Evolutionary conservation across 2,797 vertebrate genomes (phyloP).

Genomic region (Sciaenops ocellatus): DNA sequence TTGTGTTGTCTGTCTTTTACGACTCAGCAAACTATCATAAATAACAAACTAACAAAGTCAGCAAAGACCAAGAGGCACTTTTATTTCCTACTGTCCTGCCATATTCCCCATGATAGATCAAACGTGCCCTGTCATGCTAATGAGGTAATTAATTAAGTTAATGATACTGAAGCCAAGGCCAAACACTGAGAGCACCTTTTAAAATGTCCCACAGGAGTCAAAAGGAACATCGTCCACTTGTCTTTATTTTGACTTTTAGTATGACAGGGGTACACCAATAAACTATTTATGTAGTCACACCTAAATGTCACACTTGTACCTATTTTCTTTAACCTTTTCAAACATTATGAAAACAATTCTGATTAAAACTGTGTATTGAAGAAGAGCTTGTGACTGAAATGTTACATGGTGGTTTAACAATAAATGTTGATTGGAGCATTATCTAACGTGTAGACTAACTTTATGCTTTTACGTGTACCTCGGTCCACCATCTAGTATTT

Average conservation of each 20-base stretch:
- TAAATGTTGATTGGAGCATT: too few species aligned
- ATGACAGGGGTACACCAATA: not conserved
- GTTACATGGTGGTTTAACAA: too few species aligned
- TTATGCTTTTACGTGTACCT: too few species aligned
- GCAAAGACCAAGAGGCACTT: conserved; percentile 23
- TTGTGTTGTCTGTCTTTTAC: conserved; percentile 7
- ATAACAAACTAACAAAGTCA: conserved; percentile 44
- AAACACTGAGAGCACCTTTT: conserved; percentile 21
- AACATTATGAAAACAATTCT: not conserved
- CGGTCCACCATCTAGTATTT: too few species aligned
- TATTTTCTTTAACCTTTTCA: not conserved
- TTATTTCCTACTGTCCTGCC: conserved; percentile 4
- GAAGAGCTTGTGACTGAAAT: too few species aligned
- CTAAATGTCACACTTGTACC: not conserved
- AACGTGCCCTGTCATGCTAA: conserved; percentile 12
- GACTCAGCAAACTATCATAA: conserved; percentile 29
- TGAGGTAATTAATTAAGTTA: conserved; percentile 31
- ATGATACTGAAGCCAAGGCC: conserved; percentile 28
- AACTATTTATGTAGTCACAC: not conserved
- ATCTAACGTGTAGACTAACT: too few species aligned
- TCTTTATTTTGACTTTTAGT: conserved; percentile 9
- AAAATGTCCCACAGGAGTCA: conserved; percentile 13
- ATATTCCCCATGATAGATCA: conserved; percentile 21
- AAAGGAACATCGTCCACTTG: not conserved
- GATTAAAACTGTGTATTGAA: too few species aligned